phyloP scores from a whole-genome alignment of 64 coral and sea anemone genomes.

The Exaiptasia diaphana region DNA sequence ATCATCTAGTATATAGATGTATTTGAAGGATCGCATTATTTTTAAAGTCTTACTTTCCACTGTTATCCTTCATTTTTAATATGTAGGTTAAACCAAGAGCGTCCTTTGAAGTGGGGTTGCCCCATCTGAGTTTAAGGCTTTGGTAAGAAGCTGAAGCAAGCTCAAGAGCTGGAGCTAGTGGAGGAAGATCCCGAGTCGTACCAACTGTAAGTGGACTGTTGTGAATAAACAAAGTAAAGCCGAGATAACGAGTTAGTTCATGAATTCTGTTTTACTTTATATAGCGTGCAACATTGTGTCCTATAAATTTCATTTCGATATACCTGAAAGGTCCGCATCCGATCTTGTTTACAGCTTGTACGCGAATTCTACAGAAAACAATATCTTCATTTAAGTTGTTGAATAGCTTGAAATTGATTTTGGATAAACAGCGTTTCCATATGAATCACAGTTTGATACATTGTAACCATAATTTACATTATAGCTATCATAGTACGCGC shows the following conservation, averaged over 20 bases:
- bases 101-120: constrained; percentile 20
- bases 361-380: constrained; percentile 67
- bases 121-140: constrained; percentile 77
- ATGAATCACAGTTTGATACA: no score
- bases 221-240: not conserved
- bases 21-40: no score
- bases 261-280: no score
- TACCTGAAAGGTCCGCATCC: constrained; percentile 96
- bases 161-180: constrained; percentile 62
- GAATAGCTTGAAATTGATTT: no score
- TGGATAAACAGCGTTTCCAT: no score
- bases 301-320: no score
- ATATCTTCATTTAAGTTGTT: no score
- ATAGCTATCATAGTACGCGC: no score
- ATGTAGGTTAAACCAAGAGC: constrained; percentile 63
- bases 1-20: no score
- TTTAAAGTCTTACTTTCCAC: constrained; percentile 55
- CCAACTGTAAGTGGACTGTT: constrained; percentile 35
- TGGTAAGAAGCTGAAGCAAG: constrained; percentile 73
- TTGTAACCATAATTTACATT: no score
- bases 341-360: constrained; percentile 96
- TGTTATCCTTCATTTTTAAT: constrained; percentile 70
- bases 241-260: no score
- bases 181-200: constrained; percentile 63
- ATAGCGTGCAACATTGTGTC: no score